Conservation (phyloP, 2,113 vertebrate species). For the Oostethus manadensis region DNA sequence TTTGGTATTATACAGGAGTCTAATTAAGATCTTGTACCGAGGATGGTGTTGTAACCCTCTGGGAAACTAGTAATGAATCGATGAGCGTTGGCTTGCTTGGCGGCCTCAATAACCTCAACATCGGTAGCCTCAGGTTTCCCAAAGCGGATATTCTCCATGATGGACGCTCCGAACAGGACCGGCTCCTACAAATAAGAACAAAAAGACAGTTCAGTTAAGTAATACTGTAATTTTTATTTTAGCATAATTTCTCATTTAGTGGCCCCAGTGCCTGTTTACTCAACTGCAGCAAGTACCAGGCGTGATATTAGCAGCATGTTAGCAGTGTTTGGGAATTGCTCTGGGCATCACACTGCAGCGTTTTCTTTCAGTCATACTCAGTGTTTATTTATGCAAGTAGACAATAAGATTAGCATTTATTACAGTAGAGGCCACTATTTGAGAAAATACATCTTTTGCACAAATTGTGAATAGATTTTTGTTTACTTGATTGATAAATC, state of each 20-base stretch:
- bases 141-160: conserved; percentile 95
- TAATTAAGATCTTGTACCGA: conserved; percentile 73
- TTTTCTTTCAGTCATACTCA: not conserved
- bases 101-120: conserved; percentile 76
- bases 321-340: too few relatives aligned
- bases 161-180: conserved; percentile 83
- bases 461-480: not conserved
- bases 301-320: too few relatives aligned
- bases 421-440: not conserved
- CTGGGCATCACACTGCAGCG: too few relatives aligned
- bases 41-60: conserved; percentile 81
- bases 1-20: not conserved
- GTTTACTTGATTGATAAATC: conserved; percentile 90
- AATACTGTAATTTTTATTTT: not conserved
- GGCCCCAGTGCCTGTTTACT: too few relatives aligned
- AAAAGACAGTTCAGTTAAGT: not conserved
- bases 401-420: too few relatives aligned
- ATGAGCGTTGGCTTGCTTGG: conserved; percentile 85
- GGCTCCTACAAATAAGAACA: conserved; percentile 76
- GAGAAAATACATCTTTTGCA: not conserved
- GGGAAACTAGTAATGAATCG: conserved; percentile 85
- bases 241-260: not conserved
- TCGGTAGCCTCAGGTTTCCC: conserved; percentile 83
- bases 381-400: not conserved
- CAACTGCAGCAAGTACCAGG: too few relatives aligned